Conservation (phyloP, 2,113 vertebrate species). For the Psittacus erithacus region DNA sequence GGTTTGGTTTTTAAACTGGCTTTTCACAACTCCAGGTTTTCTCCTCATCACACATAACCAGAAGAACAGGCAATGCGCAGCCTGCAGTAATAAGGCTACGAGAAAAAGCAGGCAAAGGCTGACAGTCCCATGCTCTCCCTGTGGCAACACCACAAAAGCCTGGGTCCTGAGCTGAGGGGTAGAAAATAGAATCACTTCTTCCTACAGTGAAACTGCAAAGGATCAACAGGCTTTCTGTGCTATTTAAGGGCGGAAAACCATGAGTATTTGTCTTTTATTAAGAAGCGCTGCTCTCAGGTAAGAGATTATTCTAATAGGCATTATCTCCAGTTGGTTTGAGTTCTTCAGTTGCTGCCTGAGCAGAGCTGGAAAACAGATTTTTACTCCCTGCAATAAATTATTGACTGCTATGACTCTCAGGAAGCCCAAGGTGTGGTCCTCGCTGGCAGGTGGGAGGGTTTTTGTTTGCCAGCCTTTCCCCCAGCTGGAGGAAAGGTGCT, state of each 20-base stretch:
- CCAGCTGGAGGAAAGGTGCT: conserved; percentile 59
- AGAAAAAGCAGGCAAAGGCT: neutral
- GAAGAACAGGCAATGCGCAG: neutral
- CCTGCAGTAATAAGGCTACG: neutral
- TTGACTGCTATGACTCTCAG: conserved; percentile 19
- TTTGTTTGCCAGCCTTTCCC: conserved; percentile 61
- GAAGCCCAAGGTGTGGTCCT: conserved; percentile 63
- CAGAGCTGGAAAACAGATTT: conserved; percentile 11
- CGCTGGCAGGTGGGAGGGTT: conserved; percentile 52
- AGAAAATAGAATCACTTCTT: neutral
- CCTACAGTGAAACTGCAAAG: neutral
- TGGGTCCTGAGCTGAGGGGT: neutral
- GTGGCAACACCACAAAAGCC: rapidly evolving
- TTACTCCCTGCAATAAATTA: conserved; percentile 43
- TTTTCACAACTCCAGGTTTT: neutral
- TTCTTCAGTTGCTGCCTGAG: neutral
- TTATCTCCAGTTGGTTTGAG: neutral
- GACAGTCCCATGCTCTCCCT: neutral
- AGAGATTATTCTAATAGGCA: neutral
- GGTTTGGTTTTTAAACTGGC: neutral
- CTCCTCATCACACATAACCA: neutral
- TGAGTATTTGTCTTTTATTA: neutral
- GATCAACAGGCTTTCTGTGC: neutral
- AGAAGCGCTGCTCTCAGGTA: neutral
- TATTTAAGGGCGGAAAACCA: neutral